Base-by-base conservation (phyloP, 2,888 invertebrate genomes). In the Athalia cordata region DNA sequence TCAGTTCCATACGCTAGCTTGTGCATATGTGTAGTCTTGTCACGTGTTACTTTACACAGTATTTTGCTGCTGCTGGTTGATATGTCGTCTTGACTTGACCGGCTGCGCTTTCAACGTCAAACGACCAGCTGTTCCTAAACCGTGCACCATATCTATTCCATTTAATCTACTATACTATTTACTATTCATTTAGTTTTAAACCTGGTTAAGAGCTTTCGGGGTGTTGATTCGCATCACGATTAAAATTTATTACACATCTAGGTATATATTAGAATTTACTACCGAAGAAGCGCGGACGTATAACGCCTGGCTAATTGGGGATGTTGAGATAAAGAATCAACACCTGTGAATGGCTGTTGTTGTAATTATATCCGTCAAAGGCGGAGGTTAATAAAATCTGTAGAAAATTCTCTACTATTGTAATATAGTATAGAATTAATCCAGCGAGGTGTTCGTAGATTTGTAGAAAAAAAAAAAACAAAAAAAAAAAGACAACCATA, bases 71-170 rank as follows among this genome's bases (percentile, higher is more conserved):
- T 45, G 57, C 72, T 72, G 59, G 59, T 59, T 72, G 3, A 52
- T 13, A 2, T 64, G 47, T 66, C 65, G 59, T 70, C 61, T 57
- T 49, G 64, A 78, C 74, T 72, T 78, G 78, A 80, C 80, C 79
- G 80, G 80, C 79, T 80, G 80, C 79, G 78, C 67, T 74, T 79
- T 79, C 77, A 67, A 29, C 77, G 77, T 80, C 78, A 29, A 78
- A 76, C 49, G 6, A 78, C 77, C 81, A 81, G 81, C 81, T 81
- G 81, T 80, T 29, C 29, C 29, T 29, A 29, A 29, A 29, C 29
- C 29, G 29, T 29, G 29, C 29, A 29, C 29, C 29, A 29, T 29
- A 29, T 29, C 29, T 29, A 29, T 29, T 29, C 2, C 29, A 29
- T 29, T 29, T 29, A 29, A 29, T 29, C 29, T 29, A 29, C 29